phyloP scores from a whole-genome alignment of 2,888 invertebrate species.

The Cerceris rybyensis region DNA sequence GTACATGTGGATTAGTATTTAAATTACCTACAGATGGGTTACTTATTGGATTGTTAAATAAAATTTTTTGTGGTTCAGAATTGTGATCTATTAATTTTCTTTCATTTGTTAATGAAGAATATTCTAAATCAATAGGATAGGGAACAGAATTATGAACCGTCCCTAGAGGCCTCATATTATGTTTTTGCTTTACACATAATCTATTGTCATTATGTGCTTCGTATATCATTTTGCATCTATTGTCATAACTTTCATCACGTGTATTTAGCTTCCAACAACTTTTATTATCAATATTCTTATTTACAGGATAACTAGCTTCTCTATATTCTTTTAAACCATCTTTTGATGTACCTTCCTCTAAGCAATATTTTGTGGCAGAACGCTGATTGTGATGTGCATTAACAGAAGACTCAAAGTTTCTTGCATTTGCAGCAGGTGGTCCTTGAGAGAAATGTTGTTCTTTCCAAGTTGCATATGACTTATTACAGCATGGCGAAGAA shows the following conservation, averaged over 20 bases:
- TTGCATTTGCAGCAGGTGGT: constrained; percentile 5
- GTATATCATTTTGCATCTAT: constrained; percentile 1
- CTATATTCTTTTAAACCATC: constrained; percentile 1
- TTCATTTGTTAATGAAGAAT: constrained; percentile 12
- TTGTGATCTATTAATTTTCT: constrained; percentile 14
- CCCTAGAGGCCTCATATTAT: neutral
- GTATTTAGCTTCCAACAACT: constrained; percentile 4
- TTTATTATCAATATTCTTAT: constrained; percentile 8
- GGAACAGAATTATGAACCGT: constrained; percentile 4
- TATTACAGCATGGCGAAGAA: constrained; percentile 46
- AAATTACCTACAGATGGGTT: constrained; percentile 8
- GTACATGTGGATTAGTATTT: constrained; percentile 17
- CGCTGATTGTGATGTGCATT: constrained; percentile 13
- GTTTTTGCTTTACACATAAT: neutral
- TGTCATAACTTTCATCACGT: constrained; percentile 9
- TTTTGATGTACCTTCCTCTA: neutral
- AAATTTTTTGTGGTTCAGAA: constrained; percentile 25
- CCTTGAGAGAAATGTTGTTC: constrained; percentile 65
- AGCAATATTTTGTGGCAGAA: constrained; percentile 3
- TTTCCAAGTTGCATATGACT: constrained; percentile 74
- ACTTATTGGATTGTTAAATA: constrained; percentile 6
- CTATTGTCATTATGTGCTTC: neutral
- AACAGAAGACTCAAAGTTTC: neutral
- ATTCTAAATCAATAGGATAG: constrained; percentile 9
- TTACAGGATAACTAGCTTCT: neutral